A percentile compares a stretch with the other conserved stretches of the same genome.
phyloP scores from a whole-genome alignment of 1,140 invertebrate species.

The Cepaea nemoralis region DNA sequence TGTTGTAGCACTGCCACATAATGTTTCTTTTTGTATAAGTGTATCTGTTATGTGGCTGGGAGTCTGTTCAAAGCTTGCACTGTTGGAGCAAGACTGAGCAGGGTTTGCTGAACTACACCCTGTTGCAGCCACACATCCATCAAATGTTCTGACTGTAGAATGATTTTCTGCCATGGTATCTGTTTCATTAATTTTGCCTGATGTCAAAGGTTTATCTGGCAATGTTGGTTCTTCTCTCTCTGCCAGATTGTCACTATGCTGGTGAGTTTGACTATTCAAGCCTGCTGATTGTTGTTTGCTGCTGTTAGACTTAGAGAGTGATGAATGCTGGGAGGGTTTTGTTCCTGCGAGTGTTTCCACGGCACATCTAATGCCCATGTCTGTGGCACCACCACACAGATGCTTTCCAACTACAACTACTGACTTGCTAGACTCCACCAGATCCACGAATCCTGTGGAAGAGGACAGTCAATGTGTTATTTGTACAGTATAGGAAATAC shows the following conservation, averaged over 20 bases:
- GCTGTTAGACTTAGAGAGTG: not conserved
- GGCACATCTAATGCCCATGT: slow-evolving; percentile 68
- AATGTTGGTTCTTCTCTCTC: not conserved
- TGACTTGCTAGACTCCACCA: slow-evolving; percentile 70
- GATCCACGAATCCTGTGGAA: slow-evolving; percentile 71
- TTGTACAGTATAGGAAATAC: too few relatives aligned
- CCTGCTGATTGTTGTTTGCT: not conserved
- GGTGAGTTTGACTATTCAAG: not conserved
- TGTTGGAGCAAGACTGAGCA: too few relatives aligned
- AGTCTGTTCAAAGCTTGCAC: too few relatives aligned
- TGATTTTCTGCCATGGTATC: too few relatives aligned
- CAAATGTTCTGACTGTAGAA: too few relatives aligned
- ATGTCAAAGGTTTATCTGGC: too few relatives aligned
- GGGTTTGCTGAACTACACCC: too few relatives aligned
- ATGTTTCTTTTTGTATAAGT: too few relatives aligned
- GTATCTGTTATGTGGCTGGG: too few relatives aligned
- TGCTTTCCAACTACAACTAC: slow-evolving; percentile 87
- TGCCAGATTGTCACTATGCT: not conserved
- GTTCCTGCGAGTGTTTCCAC: not conserved
- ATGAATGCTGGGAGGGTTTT: not conserved
- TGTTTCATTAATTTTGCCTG: too few relatives aligned
- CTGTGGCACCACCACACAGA: slow-evolving; percentile 86
- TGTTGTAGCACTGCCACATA: too few relatives aligned
- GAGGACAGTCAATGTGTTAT: not conserved
- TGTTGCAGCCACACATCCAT: too few relatives aligned